A percentile compares a stretch with the other conserved stretches of the same genome.
These are phyloP conservation scores for Quadroppia sp. DNA, from an alignment of 2,888 invertebrate genomes.

Conservation along the genomic window DNA sequence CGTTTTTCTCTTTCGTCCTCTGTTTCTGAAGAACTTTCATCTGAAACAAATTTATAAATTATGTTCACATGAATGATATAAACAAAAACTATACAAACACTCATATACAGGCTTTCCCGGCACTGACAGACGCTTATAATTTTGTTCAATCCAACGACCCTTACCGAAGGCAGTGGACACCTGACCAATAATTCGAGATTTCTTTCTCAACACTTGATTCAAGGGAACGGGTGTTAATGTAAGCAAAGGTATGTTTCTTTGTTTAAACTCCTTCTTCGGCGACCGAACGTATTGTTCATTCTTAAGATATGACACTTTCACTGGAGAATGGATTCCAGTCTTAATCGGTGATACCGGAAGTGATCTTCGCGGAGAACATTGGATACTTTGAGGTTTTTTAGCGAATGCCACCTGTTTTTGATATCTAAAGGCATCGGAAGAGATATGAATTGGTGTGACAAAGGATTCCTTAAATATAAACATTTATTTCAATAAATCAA, in stretches of 20 bases:
- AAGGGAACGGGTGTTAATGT: slow-evolving; percentile 1
- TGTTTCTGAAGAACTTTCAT: neutral
- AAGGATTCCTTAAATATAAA: neutral
- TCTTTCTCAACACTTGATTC: slow-evolving; percentile 17
- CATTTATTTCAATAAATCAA: neutral
- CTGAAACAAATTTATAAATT: neutral
- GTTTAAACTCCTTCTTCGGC: neutral
- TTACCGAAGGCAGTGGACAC: neutral
- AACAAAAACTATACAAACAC: neutral
- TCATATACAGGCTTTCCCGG: slow-evolving; percentile 6
- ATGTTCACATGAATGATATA: neutral
- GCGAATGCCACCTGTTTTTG: neutral
- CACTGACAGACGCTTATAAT: neutral
- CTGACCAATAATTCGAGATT: neutral
- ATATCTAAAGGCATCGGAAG: neutral
- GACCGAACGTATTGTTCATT: neutral
- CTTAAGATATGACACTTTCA: slow-evolving; percentile 1
- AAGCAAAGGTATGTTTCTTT: neutral
- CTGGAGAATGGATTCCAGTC: slow-evolving; percentile 13
- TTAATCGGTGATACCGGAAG: slow-evolving; percentile 2
- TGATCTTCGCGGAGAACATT: neutral
- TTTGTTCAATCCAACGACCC: slow-evolving; percentile 7
- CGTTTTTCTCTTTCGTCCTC: neutral
- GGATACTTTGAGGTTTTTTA: neutral
- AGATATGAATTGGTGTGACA: neutral